A percentile compares a stretch with the other conserved stretches of the same genome.
Conservation (phyloP, 2,113 vertebrate species). For the Sialia sialis region DNA sequence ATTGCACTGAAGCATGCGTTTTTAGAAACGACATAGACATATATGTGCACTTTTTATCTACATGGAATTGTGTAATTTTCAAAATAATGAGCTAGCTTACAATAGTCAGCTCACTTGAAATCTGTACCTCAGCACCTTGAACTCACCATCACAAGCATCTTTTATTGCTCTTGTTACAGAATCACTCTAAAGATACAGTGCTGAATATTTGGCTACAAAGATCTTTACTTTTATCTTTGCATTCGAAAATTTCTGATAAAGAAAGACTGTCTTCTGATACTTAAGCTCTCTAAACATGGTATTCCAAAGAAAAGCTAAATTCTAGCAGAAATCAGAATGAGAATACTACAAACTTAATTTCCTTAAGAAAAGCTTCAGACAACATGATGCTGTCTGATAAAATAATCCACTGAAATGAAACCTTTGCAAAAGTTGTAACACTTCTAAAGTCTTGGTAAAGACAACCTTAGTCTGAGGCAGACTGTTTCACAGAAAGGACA, state of each 20-base stretch:
- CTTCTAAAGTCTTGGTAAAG: neutral
- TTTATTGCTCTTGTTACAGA: neutral
- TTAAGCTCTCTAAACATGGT: neutral
- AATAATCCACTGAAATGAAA: neutral
- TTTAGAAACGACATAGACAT: neutral
- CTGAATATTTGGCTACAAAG: neutral
- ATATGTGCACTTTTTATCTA: neutral
- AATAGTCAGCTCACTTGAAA: neutral
- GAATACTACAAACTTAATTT: neutral
- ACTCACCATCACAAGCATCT: neutral
- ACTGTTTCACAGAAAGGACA: neutral
- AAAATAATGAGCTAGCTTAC: neutral
- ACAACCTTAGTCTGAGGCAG: neutral
- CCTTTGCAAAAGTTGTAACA: neutral
- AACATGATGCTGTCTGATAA: neutral
- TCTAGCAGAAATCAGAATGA: neutral
- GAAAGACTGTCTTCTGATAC: neutral
- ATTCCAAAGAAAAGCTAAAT: neutral
- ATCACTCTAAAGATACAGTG: neutral
- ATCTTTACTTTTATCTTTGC: neutral
- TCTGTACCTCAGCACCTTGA: neutral
- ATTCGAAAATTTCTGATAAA: neutral
- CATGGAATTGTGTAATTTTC: neutral
- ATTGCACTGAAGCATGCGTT: neutral
- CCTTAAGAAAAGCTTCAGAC: neutral